phyloP scores from a whole-genome alignment of 1,140 invertebrate species.

The Pogonomyrmex californicus region DNA sequence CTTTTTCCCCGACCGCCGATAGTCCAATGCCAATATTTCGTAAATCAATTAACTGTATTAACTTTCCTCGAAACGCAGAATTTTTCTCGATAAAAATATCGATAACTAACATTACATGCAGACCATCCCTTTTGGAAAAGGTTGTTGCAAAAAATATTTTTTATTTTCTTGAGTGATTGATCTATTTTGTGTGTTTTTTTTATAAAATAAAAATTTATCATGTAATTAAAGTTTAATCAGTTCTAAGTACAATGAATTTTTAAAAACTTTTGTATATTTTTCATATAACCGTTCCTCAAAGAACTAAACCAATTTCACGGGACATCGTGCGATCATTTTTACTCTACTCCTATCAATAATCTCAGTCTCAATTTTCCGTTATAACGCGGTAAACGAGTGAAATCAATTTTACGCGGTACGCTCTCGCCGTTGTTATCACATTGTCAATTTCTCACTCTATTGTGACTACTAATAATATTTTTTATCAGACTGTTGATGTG shows the following conservation, averaged over 20 bases:
- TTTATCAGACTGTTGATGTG: constrained; percentile 14
- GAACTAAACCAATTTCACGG: constrained; percentile 48
- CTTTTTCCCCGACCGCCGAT: background rate
- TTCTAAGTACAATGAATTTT: background rate
- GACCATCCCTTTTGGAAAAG: background rate
- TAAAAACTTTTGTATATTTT: background rate
- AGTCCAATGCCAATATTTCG: constrained; percentile 3
- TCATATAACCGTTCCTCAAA: background rate
- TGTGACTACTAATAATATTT: constrained; percentile 46
- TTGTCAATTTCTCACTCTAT: constrained; percentile 44
- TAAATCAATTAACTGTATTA: constrained; percentile 10
- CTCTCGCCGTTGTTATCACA: constrained; percentile 10
- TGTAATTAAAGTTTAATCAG: background rate
- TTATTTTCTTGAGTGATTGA: background rate
- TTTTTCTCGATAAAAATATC: constrained; percentile 7
- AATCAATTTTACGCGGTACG: constrained; percentile 51
- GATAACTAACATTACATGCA: background rate
- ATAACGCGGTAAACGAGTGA: constrained; percentile 29
- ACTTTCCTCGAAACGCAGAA: background rate
- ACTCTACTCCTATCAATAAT: constrained; percentile 29
- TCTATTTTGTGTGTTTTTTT: background rate
- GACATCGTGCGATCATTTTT: constrained; percentile 17
- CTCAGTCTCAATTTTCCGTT: constrained; percentile 25
- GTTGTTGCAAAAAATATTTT: background rate
- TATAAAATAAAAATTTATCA: background rate